Base-by-base conservation (phyloP, 2,113 vertebrate species). In the pig (Sus scrofa) region DNA sequence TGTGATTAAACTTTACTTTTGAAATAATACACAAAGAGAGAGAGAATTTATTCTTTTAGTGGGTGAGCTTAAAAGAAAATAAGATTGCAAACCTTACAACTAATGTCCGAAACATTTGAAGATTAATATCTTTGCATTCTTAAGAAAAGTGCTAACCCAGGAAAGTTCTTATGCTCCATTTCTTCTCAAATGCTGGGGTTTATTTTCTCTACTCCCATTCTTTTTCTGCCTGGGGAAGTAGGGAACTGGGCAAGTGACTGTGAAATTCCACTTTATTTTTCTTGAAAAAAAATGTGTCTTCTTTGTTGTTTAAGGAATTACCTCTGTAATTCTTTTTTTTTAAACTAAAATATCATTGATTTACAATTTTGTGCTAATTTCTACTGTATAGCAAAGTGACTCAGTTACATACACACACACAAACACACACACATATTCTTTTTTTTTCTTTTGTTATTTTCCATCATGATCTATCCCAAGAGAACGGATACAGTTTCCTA, bases 271-370 rank as follows among this genome's bases (percentile, higher is more conserved):
- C 71, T 96, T 96, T 95, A 94, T 92, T 96, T 93, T 95, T 93
- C 84, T 86, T 77, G 50, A 93, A 96, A 89, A 89, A 90, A 97
- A 95, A 89, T 74, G 71, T 82, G 79, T 96, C 67, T 85, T 95
- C 96, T 98, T 97, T 97, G 93, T 94, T 97, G 91, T 89, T 87
- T 78, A 89, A 95, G 92, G 60, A 65, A 88, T 79, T 92, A 78
- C 86, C 82, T 97, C 93, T 78, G 54, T 95, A 96, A 96, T 89
- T 97, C 92, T 96, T 96, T 44, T 44, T 44, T 44, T 44, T 44
- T 44, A 44, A 44, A 6, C 8, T 44, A 44, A 44, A 44, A 8
- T 44, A 44, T 44, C 44, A 44, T 44, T 44, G 44, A 44, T 44
- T 44, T 44, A 44, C 44, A 44, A 44, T 44, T 44, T 44, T 44